Conservation (phyloP, 2,888 invertebrate species). For the Bombylius major region DNA sequence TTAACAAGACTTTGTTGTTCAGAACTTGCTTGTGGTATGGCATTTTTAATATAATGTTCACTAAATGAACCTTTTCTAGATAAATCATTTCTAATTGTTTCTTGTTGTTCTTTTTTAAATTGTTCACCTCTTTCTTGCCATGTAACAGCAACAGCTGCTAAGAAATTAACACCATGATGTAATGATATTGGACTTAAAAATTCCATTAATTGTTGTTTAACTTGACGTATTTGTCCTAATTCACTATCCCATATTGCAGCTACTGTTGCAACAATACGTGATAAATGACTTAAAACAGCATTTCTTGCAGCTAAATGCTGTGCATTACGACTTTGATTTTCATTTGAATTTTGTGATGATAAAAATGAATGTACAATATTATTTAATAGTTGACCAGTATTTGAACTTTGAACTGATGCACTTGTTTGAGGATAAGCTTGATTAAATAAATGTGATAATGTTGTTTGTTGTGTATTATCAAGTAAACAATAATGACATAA, state of each 20-base stretch:
- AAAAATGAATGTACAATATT: constrained; percentile 72
- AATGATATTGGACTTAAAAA: constrained; percentile 73
- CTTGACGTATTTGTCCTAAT: constrained; percentile 39
- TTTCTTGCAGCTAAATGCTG: constrained; percentile 47
- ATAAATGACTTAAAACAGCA: constrained; percentile 64
- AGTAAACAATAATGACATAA: constrained; percentile 69
- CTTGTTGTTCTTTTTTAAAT: constrained; percentile 34
- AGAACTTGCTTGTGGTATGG: constrained; percentile 43
- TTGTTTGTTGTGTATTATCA: constrained; percentile 44
- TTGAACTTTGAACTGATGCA: constrained; percentile 41
- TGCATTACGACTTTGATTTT: constrained; percentile 27
- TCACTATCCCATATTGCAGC: constrained; percentile 69
- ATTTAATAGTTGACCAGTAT: constrained; percentile 61
- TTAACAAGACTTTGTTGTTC: constrained; percentile 67
- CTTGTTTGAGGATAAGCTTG: constrained; percentile 43
- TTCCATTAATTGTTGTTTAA: constrained; percentile 66
- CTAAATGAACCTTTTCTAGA: constrained; percentile 20
- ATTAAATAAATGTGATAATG: constrained; percentile 43
- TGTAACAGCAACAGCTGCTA: constrained; percentile 72
- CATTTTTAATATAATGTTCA: constrained; percentile 31
- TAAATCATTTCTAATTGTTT: constrained; percentile 20
- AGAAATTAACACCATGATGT: constrained; percentile 66
- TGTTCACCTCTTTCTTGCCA: constrained; percentile 62
- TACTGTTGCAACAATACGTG: constrained; percentile 67
- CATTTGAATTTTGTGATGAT: constrained; percentile 40